phyloP scores from a whole-genome alignment of 2,888 invertebrate genomes.

The Crossocerus cetratus region DNA sequence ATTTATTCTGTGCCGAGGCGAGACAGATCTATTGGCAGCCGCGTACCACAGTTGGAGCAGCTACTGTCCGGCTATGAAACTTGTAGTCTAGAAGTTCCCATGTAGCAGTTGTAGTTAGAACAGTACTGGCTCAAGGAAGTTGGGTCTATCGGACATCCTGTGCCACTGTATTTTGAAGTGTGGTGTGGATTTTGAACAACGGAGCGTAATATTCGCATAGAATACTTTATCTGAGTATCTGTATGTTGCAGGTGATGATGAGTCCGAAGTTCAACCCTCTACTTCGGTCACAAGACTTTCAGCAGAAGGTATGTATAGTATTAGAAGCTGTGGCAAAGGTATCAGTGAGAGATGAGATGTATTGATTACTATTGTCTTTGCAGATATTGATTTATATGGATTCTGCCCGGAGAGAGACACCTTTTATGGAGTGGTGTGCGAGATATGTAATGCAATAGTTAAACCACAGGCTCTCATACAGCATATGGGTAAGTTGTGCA shows the following conservation, averaged over 20 bases:
- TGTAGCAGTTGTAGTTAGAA: neutral
- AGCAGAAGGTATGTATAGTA: constrained; percentile 68
- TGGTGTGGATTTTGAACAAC: no score
- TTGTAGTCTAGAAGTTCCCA: neutral
- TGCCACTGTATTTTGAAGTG: neutral
- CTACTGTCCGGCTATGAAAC: neutral
- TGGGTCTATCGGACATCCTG: neutral
- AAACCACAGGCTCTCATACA: constrained; percentile 88
- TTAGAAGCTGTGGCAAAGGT: neutral
- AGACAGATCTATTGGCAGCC: neutral
- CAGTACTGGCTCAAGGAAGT: neutral
- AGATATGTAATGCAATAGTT: constrained; percentile 86
- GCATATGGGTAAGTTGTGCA: constrained; percentile 80
- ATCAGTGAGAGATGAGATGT: no score
- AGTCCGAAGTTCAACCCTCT: constrained; percentile 70
- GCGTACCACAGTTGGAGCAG: neutral
- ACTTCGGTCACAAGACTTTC: constrained; percentile 73
- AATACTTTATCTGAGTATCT: constrained; percentile 22
- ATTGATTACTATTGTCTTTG: constrained; percentile 22
- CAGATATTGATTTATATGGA: constrained; percentile 87
- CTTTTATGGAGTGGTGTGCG: constrained; percentile 87
- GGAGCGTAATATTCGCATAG: no score
- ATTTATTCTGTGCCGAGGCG: constrained; percentile 37
- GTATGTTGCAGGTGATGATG: constrained; percentile 72
- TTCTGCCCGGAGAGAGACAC: constrained; percentile 88